Base-by-base conservation (phyloP, 2,797 vertebrate genomes). In the Dicrostonyx torquatus region DNA sequence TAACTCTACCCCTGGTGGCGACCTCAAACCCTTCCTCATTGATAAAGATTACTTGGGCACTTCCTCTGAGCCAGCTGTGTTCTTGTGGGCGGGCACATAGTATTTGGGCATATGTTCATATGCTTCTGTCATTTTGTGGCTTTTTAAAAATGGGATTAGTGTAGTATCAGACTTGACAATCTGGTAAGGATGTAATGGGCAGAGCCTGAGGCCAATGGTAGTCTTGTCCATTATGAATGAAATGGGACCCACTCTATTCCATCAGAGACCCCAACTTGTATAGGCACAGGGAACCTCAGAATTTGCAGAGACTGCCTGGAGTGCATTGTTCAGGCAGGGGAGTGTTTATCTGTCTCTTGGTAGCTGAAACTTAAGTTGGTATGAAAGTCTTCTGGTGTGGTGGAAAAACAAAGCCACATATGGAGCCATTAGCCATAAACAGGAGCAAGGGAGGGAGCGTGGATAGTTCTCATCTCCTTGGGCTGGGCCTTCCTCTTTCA, bases 401-500 rank as follows among this genome's bases (percentile, higher is more conserved):
- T 50, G 37, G 48, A 2, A 43, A 48, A 13, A 5, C 12, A 20
- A 45, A 45, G n/a, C 10, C 37, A 11, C 17, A 55, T 48, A 6
- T 20, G 37, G 34, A 43, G 12, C 40, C 22, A 11, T 72, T 87
- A n/a, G 6, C 34, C 24, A 40, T 45, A 10, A 83, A n/a, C 37
- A 4, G n/a, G 62, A 64, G 22, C 4, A 1, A 53, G 48, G 55
- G 6, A 29, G 37, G 6, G 80, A 34, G 29, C 29, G 1, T 24
- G 29, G 55, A 6, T 48, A 0, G 0, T 11, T 14, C 79, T 66
- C 20, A 2, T 11, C 18, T 31, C 31, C n/a, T 5, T 6, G 62
- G 64, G 70, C 24, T 0, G 0, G 12, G 45, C 5, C 0, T 6
- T 5, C 31, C 62, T 93, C 5, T 0, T 95, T 68, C 40, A 62